Base-by-base conservation (phyloP, 1,140 invertebrate genomes). In the Pectinophora gossypiella region DNA sequence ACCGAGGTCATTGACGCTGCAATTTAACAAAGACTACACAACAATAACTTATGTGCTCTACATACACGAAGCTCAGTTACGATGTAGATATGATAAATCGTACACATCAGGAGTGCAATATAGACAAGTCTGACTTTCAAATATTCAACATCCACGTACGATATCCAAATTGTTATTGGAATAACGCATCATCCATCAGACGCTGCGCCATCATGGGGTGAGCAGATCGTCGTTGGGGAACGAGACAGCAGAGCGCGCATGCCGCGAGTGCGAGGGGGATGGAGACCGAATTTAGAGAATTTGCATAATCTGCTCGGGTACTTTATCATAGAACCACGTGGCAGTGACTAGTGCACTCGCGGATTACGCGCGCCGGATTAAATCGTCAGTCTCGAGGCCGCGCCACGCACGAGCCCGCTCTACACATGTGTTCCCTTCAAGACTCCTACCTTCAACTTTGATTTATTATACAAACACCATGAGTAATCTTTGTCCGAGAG, bases 281-380 rank as follows among this genome's bases (percentile, higher is more conserved):
- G 57, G 56, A 52, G 51, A 59, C 66, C 70, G 61, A 83, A 78
- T 76, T 86, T 84, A 59, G 69, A 77, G 71, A 81, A 86, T 86
- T 86, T 86, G 79, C 83, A 86, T 86, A 86, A 86, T 84, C 83
- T 86, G 76, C 65, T 69, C 54, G 76, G 70, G 83, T 68, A 86
- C 80, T 86, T 86, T 86, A 86, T 86, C 83, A 86, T 84, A 73
- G 77, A 74, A 86, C 77, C 83, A 86, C 83, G 83, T 86, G 83
- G 75, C 76, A 76, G 76, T 86, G 83, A 86, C 83, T 85, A 82
- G 76, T 85, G 84, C 84, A 87, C 64, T 81, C 66, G 72, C 67
- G 83, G 80, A 83, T 86, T 84, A 86, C 70, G 72, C 61, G 67
- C 55, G 47, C 62, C 38, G 74, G 76, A 80, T 85, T 85, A 81